Conservation (phyloP, 2,888 invertebrate species). For the Eupsilia transversa region DNA sequence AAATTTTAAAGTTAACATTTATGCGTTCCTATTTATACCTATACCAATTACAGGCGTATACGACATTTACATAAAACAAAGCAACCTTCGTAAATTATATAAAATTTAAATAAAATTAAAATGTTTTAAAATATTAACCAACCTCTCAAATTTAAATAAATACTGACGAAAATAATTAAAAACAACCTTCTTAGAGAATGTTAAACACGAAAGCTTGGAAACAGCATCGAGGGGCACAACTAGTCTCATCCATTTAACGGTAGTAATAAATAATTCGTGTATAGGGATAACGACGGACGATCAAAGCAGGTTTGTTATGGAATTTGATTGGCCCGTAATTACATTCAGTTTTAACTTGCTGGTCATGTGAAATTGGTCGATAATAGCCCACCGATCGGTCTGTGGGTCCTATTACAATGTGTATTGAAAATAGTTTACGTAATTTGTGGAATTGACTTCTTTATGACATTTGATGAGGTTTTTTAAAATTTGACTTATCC, state of each 20-base stretch:
- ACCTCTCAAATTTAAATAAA: too few relatives aligned
- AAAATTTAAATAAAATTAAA: too few relatives aligned
- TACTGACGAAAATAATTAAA: background rate
- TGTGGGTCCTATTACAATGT: conserved; percentile 31
- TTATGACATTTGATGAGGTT: background rate
- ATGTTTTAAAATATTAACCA: too few relatives aligned
- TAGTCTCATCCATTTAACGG: conserved; percentile 63
- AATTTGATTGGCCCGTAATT: conserved; percentile 75
- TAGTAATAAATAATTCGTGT: conserved; percentile 72
- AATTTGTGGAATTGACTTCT: conserved; percentile 14
- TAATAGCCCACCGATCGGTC: conserved; percentile 47
- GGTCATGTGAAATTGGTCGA: conserved; percentile 64
- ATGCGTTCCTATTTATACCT: too few relatives aligned
- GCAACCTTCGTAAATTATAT: too few relatives aligned
- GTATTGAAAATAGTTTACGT: conserved; percentile 31
- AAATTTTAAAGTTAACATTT: too few relatives aligned
- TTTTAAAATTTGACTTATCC: background rate
- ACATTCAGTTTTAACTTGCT: conserved; percentile 65
- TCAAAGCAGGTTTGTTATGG: conserved; percentile 70
- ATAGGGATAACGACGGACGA: conserved; percentile 71
- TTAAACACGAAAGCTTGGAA: conserved; percentile 27
- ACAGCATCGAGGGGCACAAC: conserved; percentile 52
- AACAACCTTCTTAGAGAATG: background rate
- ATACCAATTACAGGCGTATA: too few relatives aligned
- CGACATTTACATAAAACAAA: too few relatives aligned